Percentiles rank a stretch among this genome's conserved stretches.
Evolutionary conservation across 1,140 invertebrate genomes (phyloP).

Genomic region (Pseudomyrmex pallidus): DNA sequence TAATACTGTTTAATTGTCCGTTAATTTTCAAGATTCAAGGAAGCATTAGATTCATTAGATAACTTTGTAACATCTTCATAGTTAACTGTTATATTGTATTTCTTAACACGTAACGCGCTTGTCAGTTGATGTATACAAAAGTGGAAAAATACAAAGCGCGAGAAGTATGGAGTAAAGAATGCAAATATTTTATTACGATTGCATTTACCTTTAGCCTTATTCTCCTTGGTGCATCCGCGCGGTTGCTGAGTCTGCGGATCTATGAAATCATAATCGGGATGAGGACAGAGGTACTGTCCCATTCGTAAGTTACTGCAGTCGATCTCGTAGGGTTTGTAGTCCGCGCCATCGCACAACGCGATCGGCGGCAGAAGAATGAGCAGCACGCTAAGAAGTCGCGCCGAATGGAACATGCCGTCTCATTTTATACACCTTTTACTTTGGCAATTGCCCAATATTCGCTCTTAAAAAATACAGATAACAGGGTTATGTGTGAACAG

Average conservation of each 20-base stretch:
- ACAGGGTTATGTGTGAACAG: too few species aligned
- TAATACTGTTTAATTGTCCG: too few species aligned
- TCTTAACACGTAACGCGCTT: too few species aligned
- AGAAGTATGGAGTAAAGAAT: conserved; percentile 11
- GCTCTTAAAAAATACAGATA: too few species aligned
- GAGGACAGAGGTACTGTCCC: conserved; percentile 94
- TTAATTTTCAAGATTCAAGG: too few species aligned
- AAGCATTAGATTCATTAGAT: too few species aligned
- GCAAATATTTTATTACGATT: not conserved
- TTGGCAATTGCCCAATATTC: not conserved
- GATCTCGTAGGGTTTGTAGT: conserved; percentile 74
- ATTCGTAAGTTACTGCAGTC: conserved; percentile 91
- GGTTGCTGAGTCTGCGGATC: conserved; percentile 96
- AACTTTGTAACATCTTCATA: too few species aligned
- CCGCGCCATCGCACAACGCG: conserved; percentile 66
- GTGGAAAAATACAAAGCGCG: not conserved
- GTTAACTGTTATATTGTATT: too few species aligned
- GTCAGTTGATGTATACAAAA: too few species aligned
- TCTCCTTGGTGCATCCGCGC: conserved; percentile 91
- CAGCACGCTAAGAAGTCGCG: conserved; percentile 65
- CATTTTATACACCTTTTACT: conserved; percentile 68
- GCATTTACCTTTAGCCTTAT: conserved; percentile 90
- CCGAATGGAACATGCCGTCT: conserved; percentile 69
- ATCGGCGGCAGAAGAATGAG: conserved; percentile 54
- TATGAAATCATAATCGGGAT: conserved; percentile 92